Evolutionary conservation across 2,113 vertebrate species (phyloP).

Genomic region (Pseudorasbora parva): DNA sequence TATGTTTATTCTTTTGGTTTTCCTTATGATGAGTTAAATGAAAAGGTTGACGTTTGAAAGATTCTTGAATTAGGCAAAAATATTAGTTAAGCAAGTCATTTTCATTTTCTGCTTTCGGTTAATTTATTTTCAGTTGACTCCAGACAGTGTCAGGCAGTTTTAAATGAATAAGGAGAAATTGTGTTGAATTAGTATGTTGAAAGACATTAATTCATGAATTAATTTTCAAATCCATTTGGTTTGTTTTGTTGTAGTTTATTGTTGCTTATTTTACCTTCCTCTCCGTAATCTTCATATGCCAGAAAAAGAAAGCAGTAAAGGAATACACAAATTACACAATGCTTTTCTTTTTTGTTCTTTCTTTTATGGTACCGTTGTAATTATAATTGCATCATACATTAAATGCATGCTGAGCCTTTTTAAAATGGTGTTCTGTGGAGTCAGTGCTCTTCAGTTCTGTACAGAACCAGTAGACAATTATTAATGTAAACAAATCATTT

Average conservation of each 20-base stretch:
- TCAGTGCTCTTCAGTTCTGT: conserved; percentile 17
- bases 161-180: conserved; percentile 65
- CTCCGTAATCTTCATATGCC: conserved; percentile 83
- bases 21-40: background rate
- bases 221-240: conserved; percentile 49
- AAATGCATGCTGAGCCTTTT: conserved; percentile 31
- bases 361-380: background rate
- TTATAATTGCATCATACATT: conserved; percentile 1
- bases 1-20: conserved; percentile 17
- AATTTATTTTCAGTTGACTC: background rate
- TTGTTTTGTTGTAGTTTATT: conserved; percentile 47
- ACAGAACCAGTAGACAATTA: background rate
- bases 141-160: conserved; percentile 66
- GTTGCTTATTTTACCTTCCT: conserved; percentile 85
- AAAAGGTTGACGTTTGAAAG: background rate
- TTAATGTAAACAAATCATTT: background rate
- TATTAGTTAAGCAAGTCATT: conserved; percentile 12
- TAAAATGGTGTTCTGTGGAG: conserved; percentile 8
- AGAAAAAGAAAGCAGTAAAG: conserved; percentile 55
- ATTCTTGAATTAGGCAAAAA: background rate
- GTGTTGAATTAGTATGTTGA: conserved; percentile 64
- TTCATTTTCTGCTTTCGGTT: conserved; percentile 18
- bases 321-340: conserved; percentile 52
- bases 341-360: background rate
- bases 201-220: conserved; percentile 63